Base-by-base conservation (phyloP, 1,140 invertebrate genomes). In the Mercenaria mercenaria region DNA sequence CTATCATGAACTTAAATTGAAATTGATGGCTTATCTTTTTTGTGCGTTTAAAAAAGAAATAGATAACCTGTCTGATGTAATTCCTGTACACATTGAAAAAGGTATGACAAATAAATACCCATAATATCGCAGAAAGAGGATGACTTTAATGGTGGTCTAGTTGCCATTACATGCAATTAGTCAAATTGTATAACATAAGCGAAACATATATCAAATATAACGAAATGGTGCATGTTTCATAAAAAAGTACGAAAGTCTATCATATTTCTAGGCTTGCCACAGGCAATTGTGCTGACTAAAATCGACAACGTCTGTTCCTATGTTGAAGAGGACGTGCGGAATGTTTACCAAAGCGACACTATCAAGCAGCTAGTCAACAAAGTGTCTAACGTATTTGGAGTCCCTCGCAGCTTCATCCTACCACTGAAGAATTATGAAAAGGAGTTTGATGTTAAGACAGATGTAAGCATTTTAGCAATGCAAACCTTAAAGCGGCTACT, bases 211-310 rank as follows among this genome's bases (percentile, higher is more conserved):
- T n/a, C n/a, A n/a, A n/a, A n/a, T n/a, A n/a, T n/a, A n/a, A n/a
- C n/a, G n/a, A n/a, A n/a, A n/a, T n/a, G n/a, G n/a, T n/a, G n/a
- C n/a, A n/a, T n/a, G n/a, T n/a, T n/a, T n/a, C n/a, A n/a, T n/a
- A n/a, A n/a, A n/a, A n/a, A n/a, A n/a, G n/a, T n/a, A 18, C 15
- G 20, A 59, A 59, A 59, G 23, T 23, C 15, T 10, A 59, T 4
- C 52, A 4, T 23, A 59, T 39, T 43, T 69, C 3, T 47, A 89
- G 87, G 67, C 23, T 47, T 89, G 11, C 79, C 88, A 61, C 80
- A 84, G 43, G 79, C 81, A 23, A 47, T 89, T 47, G 34, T 89
- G 23, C 59, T 89, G 32, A 89, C 88, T 18, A 89, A 89, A 39
- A 80, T 89, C 1, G 88, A 89, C 34, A 74, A 83, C 26, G 34